Evolutionary conservation across 1,140 invertebrate species (phyloP).

Genomic region (Dendroctonus ponderosae): DNA sequence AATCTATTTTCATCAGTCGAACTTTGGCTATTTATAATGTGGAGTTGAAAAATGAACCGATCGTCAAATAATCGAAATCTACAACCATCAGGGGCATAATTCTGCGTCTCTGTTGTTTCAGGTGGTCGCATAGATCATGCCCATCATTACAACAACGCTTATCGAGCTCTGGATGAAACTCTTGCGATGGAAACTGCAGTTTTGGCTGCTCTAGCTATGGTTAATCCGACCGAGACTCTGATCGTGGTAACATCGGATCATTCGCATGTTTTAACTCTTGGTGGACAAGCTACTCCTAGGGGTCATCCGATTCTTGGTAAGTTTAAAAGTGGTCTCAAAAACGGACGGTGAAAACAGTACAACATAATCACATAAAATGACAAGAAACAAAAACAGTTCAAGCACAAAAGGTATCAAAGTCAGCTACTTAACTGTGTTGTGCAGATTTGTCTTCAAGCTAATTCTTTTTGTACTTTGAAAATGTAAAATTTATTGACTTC

Average conservation of each 20-base stretch:
- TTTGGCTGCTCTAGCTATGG: conserved; percentile 63
- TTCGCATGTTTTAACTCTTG: conserved; percentile 77
- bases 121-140: conserved; percentile 82
- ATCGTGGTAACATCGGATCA: conserved; percentile 80
- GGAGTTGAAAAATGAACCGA: too few relatives aligned
- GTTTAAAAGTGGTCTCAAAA: conserved; percentile 1
- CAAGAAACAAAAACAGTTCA: too few relatives aligned
- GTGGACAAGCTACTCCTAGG: conserved; percentile 63
- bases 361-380: too few relatives aligned
- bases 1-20: too few relatives aligned
- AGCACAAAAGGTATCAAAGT: too few relatives aligned
- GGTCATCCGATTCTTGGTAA: conserved; percentile 64
- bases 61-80: neutral
- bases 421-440: too few relatives aligned
- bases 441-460: too few relatives aligned
- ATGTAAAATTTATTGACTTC: too few relatives aligned
- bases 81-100: too few relatives aligned
- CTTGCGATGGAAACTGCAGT: conserved; percentile 73
- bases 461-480: too few relatives aligned
- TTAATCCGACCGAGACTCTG: conserved; percentile 70
- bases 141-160: conserved; percentile 78
- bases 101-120: conserved; percentile 46
- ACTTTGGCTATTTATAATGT: too few relatives aligned
- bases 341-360: too few relatives aligned
- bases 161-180: conserved; percentile 75